Conservation (phyloP, 1,140 invertebrate genomes). For the Oncopeltus fasciatus region DNA sequence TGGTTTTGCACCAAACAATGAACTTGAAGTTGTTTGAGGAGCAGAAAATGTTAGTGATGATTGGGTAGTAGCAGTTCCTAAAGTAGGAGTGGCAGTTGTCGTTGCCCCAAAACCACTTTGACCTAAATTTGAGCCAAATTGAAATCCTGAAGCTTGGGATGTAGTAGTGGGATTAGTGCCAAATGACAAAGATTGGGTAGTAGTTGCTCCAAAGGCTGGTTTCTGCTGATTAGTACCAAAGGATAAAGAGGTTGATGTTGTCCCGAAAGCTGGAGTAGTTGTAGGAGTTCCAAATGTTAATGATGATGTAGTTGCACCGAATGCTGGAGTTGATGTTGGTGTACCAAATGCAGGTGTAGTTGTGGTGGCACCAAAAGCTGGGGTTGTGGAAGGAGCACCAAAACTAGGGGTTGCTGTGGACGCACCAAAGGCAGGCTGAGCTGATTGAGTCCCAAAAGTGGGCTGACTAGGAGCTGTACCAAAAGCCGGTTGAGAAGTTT, state of each 20-base stretch:
- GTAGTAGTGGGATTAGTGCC: background rate
- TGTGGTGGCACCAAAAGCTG: background rate
- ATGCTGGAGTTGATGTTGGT: background rate
- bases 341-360: background rate
- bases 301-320: background rate
- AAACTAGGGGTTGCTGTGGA: background rate
- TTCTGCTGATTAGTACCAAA: background rate
- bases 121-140: background rate
- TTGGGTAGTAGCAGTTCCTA: background rate
- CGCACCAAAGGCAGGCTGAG: background rate
- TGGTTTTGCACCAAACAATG: background rate
- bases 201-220: background rate
- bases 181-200: background rate
- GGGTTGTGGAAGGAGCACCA: background rate
- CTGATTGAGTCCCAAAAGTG: background rate
- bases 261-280: background rate
- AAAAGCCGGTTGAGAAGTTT: background rate
- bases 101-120: background rate
- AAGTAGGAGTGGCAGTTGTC: background rate
- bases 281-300: background rate
- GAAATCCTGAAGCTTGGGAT: background rate
- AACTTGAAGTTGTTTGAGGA: background rate
- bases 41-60: background rate
- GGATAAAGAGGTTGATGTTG: background rate
- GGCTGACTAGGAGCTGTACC: background rate